These are phyloP conservation scores for Cotesia vestalis DNA, from an alignment of 1,140 invertebrate genomes.

Conservation along the genomic window DNA sequence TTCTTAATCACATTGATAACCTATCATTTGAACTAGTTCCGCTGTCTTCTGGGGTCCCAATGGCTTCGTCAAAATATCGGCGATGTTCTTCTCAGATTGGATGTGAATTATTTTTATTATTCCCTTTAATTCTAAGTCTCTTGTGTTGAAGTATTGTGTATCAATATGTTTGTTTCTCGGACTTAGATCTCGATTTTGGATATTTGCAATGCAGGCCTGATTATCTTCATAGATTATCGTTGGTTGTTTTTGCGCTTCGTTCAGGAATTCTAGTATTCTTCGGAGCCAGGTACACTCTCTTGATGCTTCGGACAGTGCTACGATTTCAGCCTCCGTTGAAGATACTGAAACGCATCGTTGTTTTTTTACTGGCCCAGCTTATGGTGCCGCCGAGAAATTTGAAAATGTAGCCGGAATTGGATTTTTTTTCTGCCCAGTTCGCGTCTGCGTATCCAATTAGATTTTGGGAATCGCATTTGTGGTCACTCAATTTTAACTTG, in stretches of 20 bases:
- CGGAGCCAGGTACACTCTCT: neutral
- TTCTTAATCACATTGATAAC: no score
- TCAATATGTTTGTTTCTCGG: slow-evolving; percentile 20
- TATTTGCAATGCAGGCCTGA: no score
- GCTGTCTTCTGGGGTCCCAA: no score
- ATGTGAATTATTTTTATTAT: no score
- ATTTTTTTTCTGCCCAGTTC: slow-evolving; percentile 33
- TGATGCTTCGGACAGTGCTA: slow-evolving; percentile 27
- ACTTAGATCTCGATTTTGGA: slow-evolving; percentile 1
- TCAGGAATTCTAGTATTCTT: neutral
- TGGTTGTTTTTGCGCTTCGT: no score
- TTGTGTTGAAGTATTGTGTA: slow-evolving; percentile 12
- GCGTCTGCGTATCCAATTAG: slow-evolving; percentile 30
- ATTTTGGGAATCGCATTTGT: neutral
- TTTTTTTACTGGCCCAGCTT: slow-evolving; percentile 11
- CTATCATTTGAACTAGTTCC: no score
- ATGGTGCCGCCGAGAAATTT: slow-evolving; percentile 18
- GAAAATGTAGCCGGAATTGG: slow-evolving; percentile 29
- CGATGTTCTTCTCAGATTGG: no score
- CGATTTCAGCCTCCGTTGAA: slow-evolving; percentile 23
- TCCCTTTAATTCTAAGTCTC: no score
- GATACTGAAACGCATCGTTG: slow-evolving; percentile 30
- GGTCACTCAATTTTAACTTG: slow-evolving; percentile 22
- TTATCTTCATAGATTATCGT: no score
- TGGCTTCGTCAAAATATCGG: no score